These are phyloP conservation scores for Nephila pilipes DNA, from an alignment of 1,140 invertebrate species.

Conservation along the genomic window DNA sequence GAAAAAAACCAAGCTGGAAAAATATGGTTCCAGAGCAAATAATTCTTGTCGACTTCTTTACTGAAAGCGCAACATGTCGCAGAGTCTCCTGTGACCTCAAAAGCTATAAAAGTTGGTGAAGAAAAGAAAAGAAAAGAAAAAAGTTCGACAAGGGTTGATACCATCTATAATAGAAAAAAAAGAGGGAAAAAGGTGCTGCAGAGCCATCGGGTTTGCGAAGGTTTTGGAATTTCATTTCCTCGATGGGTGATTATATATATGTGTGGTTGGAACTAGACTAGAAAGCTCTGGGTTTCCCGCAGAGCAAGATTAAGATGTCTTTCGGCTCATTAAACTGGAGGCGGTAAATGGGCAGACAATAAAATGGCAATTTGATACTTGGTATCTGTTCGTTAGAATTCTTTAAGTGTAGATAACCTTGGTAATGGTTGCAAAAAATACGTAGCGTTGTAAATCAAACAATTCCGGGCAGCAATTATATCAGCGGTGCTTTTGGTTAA, in stretches of 20 bases:
- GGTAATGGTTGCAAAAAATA: background rate
- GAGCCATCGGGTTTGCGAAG: background rate
- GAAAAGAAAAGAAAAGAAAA: background rate
- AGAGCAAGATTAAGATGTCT: background rate
- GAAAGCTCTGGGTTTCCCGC: conserved; percentile 4
- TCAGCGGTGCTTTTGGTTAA: background rate
- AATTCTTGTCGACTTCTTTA: background rate
- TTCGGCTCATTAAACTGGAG: background rate
- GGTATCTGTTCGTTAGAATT: background rate
- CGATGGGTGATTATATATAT: conserved; percentile 2
- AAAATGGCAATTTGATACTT: background rate
- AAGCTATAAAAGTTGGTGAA: background rate
- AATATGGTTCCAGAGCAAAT: background rate
- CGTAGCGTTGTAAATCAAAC: background rate
- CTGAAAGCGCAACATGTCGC: background rate
- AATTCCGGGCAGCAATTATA: background rate
- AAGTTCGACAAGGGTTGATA: background rate
- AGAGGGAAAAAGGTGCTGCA: conserved; percentile 13
- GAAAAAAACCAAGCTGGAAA: background rate
- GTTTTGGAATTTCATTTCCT: conserved; percentile 12
- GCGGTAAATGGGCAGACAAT: background rate
- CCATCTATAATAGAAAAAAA: background rate
- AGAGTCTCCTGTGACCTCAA: background rate
- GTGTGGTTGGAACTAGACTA: background rate
- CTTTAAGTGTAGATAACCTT: background rate